Evolutionary conservation across 2,113 vertebrate species (phyloP), one percentile per base, ranked within the genome.

Genomic region (Phyllopteryx taeniolatus): DNA sequence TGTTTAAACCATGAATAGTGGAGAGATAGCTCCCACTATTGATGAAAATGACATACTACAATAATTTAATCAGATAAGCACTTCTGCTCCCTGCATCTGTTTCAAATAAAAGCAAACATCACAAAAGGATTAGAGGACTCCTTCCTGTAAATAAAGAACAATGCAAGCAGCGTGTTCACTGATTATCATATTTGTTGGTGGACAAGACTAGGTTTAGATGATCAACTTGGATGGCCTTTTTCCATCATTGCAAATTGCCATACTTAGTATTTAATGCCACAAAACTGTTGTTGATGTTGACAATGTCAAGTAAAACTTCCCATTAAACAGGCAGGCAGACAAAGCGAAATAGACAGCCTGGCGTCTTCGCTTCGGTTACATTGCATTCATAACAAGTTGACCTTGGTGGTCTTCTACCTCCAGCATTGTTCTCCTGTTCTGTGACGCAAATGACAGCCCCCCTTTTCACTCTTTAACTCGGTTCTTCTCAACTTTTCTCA

Each of bases 401-500:
- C 88, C 88, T 88, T 86, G 85, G 68, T 72, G 31, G 76, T 69
- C 82, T 85, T 84, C 82, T 81, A 82, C 79, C 71, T 85, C 68
- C 53, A 72, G 73, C 80, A 90, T 90, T 90, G 89, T 90, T 90
- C 78, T 83, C 61, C 22, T 12, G 44, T 60, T 74, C 78, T 81
- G 84, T 90, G 87, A 90, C 89, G 89, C 76, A 89, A 80, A 76
- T 61, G 67, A 74, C 31, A 43, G 44, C 75, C 80, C 85, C 42
- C 47, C 81, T 80, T 86, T 76, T 86, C 74, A 80, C 81, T 78
- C 83, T 82, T 85, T 73, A 84, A 84, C 73, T 63, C 54, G 70
- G 68, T 77, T 88, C 85, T 54, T n/a, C 13, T 47, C 51, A 85
- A 86, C 66, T 73, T 81, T 78, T 72, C 72, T 67, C 49, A 66